Base-by-base conservation (phyloP, 2,888 invertebrate species). In the Pemphredon lugubris region DNA sequence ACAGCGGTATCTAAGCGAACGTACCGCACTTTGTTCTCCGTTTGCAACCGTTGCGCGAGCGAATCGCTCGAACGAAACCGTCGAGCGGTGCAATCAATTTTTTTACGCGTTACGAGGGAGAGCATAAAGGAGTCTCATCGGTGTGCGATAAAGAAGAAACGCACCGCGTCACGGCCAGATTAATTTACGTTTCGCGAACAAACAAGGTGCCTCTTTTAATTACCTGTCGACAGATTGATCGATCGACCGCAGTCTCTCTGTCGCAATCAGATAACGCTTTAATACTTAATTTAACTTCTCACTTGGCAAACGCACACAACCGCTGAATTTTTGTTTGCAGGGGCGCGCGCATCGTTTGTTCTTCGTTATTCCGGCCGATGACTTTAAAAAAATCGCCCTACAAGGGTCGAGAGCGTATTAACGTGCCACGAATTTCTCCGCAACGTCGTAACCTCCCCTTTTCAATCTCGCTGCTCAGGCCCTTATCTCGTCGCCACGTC, bases 221-320 rank as follows among this genome's bases (percentile, higher is more conserved):
- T 78, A 74, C 66, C 63, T 40, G 81, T 63, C 81, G 81, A 81
- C 81, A 78, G 78, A 72, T 73, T 74, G 81, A 81, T 81, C 58
- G 81, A 81, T 80, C 73, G 70, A 64, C 20, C 53, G 20, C 40
- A 53, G 45, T 48, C 14, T 47, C 30, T 57, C 26, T 47, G 73
- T 75, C 60, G 65, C 55, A 55, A 64, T 81, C 75, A 65, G 81
- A 79, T 79, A 75, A 55, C 72, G 68, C 50, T 47, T 64, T 55
- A 58, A 71, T 68, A 70, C 61, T 59, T 57, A 55, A 67, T 73
- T 60, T 44, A 61, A 42, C 47, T 51, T 13, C 57, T 57, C 45
- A 55, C 34, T 26, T 48, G 30, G 37, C 48, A 47, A 54, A 63
- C 72, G 39, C 21, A 20, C n/a, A 44, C 45, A 16, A 51, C 54